Percentiles rank a stretch among this genome's conserved stretches.
phyloP scores from a whole-genome alignment of 1,140 invertebrate species.

The Nomia melanderi region DNA sequence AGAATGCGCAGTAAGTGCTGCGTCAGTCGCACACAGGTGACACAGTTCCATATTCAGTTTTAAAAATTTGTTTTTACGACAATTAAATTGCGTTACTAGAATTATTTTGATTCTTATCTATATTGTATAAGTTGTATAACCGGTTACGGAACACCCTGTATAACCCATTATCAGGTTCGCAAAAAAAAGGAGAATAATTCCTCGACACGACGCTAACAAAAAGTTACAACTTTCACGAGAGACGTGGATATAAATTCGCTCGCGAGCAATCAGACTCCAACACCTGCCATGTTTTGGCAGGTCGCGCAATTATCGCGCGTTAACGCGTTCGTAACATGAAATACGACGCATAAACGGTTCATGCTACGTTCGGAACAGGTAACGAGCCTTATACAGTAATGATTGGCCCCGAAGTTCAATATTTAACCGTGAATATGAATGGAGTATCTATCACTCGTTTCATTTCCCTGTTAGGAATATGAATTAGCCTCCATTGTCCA shows the following conservation, averaged over 20 bases:
- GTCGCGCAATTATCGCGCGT: constrained; percentile 13
- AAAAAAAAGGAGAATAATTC: not conserved
- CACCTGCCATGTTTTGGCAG: constrained; percentile 32
- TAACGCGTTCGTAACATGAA: constrained; percentile 24
- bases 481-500: no score
- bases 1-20: no score
- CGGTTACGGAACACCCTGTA: no score
- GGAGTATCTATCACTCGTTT: not conserved
- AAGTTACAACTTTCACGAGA: not conserved
- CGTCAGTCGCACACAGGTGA: no score
- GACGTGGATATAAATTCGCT: not conserved
- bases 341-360: constrained; percentile 9
- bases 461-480: not conserved
- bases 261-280: not conserved
- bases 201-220: not conserved
- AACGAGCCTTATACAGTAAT: not conserved
- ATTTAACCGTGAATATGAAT: not conserved
- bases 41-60: no score
- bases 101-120: no score
- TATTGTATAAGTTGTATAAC: no score
- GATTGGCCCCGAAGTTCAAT: not conserved
- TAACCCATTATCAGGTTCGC: no score
- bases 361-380: not conserved
- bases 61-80: no score
- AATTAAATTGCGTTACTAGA: no score